A percentile compares a stretch with the other conserved stretches of the same genome.
phyloP scores from a whole-genome alignment of 2,797 vertebrate species.

The Pseudochaenichthys georgianus region DNA sequence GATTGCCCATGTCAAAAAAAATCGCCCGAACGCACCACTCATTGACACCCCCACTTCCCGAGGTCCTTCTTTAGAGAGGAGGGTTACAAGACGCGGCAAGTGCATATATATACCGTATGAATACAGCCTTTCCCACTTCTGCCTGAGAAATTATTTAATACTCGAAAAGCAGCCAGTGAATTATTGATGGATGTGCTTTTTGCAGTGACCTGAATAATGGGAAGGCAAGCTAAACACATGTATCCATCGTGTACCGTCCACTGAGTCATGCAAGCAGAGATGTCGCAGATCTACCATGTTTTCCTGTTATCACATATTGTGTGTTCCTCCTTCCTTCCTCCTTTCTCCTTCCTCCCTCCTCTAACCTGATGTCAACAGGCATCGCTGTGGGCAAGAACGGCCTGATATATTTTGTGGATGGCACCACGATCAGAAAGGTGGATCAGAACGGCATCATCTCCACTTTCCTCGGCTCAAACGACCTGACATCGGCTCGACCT shows the following conservation, averaged over 20 bases:
- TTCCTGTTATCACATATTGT: conserved; percentile 55
- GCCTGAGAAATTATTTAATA: conserved; percentile 86
- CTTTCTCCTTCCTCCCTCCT: background rate
- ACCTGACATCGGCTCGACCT: conserved; percentile 95
- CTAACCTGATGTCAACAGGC: conserved; percentile 81
- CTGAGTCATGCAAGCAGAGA: conserved; percentile 79
- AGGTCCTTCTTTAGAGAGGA: conserved; percentile 62
- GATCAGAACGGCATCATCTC: conserved; percentile 98
- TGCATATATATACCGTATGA: conserved; percentile 72
- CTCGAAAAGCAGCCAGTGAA: conserved; percentile 84
- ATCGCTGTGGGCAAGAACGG: conserved; percentile 96
- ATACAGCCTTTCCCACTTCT: conserved; percentile 86
- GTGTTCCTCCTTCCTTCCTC: background rate
- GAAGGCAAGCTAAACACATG: conserved; percentile 87
- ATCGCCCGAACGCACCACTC: conserved; percentile 52
- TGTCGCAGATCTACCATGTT: conserved; percentile 62
- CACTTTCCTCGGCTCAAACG: conserved; percentile 96
- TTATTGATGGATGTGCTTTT: conserved; percentile 86
- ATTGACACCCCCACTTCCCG: conserved; percentile 54
- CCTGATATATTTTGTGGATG: conserved; percentile 98
- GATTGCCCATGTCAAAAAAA: conserved; percentile 59
- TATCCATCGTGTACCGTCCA: conserved; percentile 80
- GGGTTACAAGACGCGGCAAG: conserved; percentile 59
- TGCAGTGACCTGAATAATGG: conserved; percentile 90
- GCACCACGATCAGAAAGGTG: conserved; percentile 97